These are phyloP conservation scores for Pecten maximus DNA, from an alignment of 2,888 invertebrate genomes.

Conservation along the genomic window DNA sequence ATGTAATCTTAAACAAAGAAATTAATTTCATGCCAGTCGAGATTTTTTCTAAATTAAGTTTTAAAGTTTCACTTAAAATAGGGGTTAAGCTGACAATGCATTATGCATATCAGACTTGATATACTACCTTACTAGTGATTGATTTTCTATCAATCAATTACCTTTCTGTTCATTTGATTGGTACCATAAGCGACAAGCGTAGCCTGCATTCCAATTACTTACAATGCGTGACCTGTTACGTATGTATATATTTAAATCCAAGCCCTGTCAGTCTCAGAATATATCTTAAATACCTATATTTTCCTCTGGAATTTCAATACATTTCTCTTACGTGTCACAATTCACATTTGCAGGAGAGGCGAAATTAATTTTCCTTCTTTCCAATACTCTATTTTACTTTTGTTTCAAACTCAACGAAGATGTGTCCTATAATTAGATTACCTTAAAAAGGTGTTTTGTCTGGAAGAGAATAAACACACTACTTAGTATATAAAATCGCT, in stretches of 20 bases:
- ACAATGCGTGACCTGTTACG: slow-evolving; percentile 10
- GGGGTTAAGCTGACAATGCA: not conserved
- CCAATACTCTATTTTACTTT: not conserved
- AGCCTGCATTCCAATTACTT: slow-evolving; percentile 1
- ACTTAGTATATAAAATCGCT: not conserved
- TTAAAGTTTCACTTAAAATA: not conserved
- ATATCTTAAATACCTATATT: not conserved
- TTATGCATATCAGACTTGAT: not conserved
- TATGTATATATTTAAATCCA: not conserved
- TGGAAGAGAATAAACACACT: not conserved
- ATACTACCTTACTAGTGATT: not conserved
- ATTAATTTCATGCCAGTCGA: not conserved
- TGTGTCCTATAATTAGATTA: too few species aligned
- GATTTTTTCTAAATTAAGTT: not conserved
- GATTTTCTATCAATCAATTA: slow-evolving; percentile 24
- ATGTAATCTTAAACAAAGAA: too few species aligned
- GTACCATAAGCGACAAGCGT: slow-evolving; percentile 20
- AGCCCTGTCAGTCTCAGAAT: not conserved
- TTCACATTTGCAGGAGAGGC: too few species aligned
- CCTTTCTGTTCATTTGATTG: slow-evolving; percentile 33
- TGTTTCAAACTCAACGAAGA: not conserved
- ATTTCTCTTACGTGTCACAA: not conserved
- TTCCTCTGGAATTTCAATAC: not conserved
- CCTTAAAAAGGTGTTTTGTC: not conserved
- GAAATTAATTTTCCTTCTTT: too few species aligned